Conservation (phyloP, 2,888 invertebrate genomes). For the Meghimatium bilineatum region DNA sequence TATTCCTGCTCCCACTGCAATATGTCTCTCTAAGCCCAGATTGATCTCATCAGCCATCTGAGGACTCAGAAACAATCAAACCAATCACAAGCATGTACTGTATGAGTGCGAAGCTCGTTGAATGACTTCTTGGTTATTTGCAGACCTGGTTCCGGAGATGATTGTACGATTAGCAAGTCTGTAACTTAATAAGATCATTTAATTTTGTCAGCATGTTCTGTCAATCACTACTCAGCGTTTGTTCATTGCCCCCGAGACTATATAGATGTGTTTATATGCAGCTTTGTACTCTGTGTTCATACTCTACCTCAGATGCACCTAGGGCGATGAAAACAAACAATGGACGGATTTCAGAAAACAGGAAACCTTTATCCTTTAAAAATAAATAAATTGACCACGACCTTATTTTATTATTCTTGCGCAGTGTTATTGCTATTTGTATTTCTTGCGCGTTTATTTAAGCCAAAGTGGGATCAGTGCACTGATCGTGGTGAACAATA, state of each 20-base stretch:
- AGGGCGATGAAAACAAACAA: not conserved
- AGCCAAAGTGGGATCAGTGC: no score
- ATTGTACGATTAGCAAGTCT: not conserved
- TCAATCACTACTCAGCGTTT: not conserved
- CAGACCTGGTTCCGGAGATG: not conserved
- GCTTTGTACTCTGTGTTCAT: not conserved
- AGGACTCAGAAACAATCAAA: no score
- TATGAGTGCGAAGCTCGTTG: not conserved
- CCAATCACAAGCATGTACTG: no score
- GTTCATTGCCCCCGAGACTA: not conserved
- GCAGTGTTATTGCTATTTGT: not conserved
- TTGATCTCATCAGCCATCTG: no score
- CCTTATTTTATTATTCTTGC: not conserved
- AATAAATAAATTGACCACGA: not conserved
- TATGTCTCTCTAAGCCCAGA: no score
- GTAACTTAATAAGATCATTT: not conserved
- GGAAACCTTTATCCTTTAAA: not conserved
- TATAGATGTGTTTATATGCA: not conserved
- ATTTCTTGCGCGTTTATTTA: no score
- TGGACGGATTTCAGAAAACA: not conserved
- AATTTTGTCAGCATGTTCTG: not conserved
- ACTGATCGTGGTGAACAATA: no score
- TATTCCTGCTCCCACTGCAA: no score
- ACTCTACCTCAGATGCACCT: no score
- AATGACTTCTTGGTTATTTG: not conserved